Evolutionary conservation across 1,140 invertebrate species (phyloP).

Genomic region (Yoshiicerus persimilis): DNA sequence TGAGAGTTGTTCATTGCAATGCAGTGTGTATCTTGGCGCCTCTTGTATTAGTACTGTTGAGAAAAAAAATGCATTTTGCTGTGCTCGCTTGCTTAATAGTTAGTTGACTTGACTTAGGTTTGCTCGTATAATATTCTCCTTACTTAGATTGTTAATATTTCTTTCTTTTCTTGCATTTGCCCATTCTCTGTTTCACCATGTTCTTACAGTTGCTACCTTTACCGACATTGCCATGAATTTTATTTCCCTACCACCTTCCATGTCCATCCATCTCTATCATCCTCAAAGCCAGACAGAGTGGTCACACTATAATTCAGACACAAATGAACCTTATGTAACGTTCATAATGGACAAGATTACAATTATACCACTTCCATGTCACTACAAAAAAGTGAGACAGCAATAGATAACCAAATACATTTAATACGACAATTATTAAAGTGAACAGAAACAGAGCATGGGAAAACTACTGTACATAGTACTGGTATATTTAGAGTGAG

Average conservation of each 20-base stretch:
- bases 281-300: neutral
- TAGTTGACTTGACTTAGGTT: neutral
- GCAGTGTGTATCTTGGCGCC: neutral
- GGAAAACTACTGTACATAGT: too few relatives aligned
- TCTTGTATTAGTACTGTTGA: neutral
- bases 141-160: neutral
- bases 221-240: neutral
- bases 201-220: neutral
- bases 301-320: neutral
- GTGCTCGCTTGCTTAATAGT: neutral
- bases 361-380: too few relatives aligned
- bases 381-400: neutral
- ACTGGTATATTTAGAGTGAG: too few relatives aligned
- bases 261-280: neutral
- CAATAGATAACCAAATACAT: neutral
- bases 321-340: too few relatives aligned
- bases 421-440: neutral
- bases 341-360: too few relatives aligned
- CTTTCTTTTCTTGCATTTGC: neutral
- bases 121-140: neutral
- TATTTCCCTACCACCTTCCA: neutral
- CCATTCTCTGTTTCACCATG: neutral
- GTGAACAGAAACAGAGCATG: neutral
- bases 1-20: neutral
- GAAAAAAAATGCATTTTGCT: neutral